Evolutionary conservation across 2,888 invertebrate genomes (phyloP), one percentile per base, ranked within the genome.

Genomic region (Amaurobius ferox): DNA sequence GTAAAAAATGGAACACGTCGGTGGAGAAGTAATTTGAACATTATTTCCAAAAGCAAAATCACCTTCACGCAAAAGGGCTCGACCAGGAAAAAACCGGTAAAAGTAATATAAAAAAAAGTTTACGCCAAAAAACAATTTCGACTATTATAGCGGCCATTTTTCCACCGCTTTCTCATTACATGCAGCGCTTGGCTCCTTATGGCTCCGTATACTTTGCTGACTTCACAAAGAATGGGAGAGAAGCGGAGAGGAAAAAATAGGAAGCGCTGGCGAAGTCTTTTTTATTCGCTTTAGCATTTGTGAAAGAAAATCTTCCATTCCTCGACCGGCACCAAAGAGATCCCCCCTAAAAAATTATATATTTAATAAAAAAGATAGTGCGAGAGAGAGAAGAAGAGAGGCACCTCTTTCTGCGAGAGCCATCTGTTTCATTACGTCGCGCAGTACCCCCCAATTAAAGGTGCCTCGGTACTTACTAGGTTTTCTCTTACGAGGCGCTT

Each of bases 131-230:
- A 83, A 83, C 83, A 77, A 83, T 83, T 83, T 77, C 76, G 83
- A 83, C 83, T 83, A 83, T 83, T 83, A 83, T 76, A 83, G 44
- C 83, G 76, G 83, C 83, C 83, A 83, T 83, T 83, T 83, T 83
- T 83, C 83, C 83, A 83, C 83, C 83, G 76, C 76, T 81, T 83
- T 83, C 83, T 83, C 83, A 83, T 83, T 83, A 83, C 76, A 83
- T 76, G 83, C 76, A 76, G 83, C 76, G 83, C 83, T 83, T 83
- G 76, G 83, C 83, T 83, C 83, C 83, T 83, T 76, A 83, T 71
- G 77, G 70, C 83, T 83, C 83, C 83, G 83, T 83, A 83, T 83
- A 83, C 83, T 77, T 83, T 83, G 83, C 83, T 83, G 83, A 83
- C 83, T 83, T 83, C 71, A 83, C 81, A 83, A 76, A 76, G 76